phyloP scores from a whole-genome alignment of 2,888 invertebrate genomes.

The Stenurella melanura region DNA sequence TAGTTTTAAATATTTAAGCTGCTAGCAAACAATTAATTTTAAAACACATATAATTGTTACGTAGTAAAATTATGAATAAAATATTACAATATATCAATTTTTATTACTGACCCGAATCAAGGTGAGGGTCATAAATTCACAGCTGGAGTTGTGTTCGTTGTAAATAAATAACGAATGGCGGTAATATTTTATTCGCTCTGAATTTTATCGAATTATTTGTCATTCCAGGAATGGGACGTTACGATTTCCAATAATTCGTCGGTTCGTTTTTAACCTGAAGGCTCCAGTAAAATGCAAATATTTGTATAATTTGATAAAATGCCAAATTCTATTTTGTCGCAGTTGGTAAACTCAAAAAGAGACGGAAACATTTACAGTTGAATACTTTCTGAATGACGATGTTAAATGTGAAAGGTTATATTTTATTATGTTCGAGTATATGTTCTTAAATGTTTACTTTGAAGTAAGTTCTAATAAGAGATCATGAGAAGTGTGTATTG shows the following conservation, averaged over 20 bases:
- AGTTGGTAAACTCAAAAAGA: neutral
- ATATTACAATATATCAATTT: slow-evolving; percentile 27
- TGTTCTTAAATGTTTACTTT: neutral
- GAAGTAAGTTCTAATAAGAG: slow-evolving; percentile 35
- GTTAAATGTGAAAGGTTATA: neutral
- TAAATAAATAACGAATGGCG: slow-evolving; percentile 5
- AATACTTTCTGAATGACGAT: neutral
- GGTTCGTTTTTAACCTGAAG: slow-evolving; percentile 27
- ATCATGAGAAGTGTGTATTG: slow-evolving; percentile 1
- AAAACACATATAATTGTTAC: no score
- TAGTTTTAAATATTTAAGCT: neutral
- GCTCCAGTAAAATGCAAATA: slow-evolving; percentile 23
- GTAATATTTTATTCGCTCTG: slow-evolving; percentile 22
- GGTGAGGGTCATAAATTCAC: slow-evolving; percentile 29
- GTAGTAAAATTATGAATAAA: no score
- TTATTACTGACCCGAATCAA: slow-evolving; percentile 29
- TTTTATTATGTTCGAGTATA: neutral
- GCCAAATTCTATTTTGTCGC: slow-evolving; percentile 6
- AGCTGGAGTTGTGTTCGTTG: slow-evolving; percentile 12
- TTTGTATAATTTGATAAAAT: slow-evolving; percentile 33
- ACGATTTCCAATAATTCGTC: slow-evolving; percentile 1
- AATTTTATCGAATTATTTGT: slow-evolving; percentile 31
- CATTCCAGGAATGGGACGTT: slow-evolving; percentile 3
- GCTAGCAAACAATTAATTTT: no score
- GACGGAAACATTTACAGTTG: neutral